A percentile compares a stretch with the other conserved stretches of the same genome.
These are phyloP conservation scores for Mystacides longicornis DNA, from an alignment of 2,888 invertebrate species.

Conservation along the genomic window DNA sequence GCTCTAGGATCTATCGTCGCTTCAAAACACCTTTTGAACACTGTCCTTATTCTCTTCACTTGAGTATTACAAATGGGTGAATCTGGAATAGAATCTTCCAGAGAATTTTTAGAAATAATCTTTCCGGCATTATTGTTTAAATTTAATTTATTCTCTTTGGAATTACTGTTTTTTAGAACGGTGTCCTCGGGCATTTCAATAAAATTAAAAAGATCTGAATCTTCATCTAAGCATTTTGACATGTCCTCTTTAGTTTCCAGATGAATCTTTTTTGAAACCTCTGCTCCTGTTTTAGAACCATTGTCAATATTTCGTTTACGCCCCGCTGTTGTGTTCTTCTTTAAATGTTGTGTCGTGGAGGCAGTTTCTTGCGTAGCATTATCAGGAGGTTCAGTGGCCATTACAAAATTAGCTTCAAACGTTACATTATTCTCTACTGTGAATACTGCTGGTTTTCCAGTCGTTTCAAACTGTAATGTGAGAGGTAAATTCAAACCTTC, in stretches of 20 bases:
- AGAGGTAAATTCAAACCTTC: conserved; percentile 65
- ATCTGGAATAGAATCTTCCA: conserved; percentile 41
- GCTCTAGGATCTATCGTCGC: conserved; percentile 55
- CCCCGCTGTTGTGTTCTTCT: conserved; percentile 35
- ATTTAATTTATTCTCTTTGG: background rate
- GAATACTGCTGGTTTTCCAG: conserved; percentile 72
- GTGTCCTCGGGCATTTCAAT: conserved; percentile 39
- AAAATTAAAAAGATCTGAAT: conserved; percentile 45
- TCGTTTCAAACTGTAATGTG: conserved; percentile 64
- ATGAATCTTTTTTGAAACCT: conserved; percentile 38
- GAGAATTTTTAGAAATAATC: background rate
- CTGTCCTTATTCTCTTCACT: conserved; percentile 44
- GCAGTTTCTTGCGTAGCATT: conserved; percentile 35
- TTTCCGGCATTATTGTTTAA: background rate
- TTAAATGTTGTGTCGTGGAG: conserved; percentile 35
- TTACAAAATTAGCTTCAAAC: conserved; percentile 72
- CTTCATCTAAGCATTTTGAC: conserved; percentile 42
- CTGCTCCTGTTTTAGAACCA: conserved; percentile 23
- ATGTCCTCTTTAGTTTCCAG: conserved; percentile 34
- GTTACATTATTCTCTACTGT: conserved; percentile 63
- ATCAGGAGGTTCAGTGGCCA: conserved; percentile 67
- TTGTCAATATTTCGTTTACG: conserved; percentile 33
- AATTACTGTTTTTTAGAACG: background rate
- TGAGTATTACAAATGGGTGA: conserved; percentile 55
- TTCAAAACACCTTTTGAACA: conserved; percentile 69